These are phyloP conservation scores for Myotis davidii DNA, from an alignment of 2,113 vertebrate species.

Conservation along the genomic window DNA sequence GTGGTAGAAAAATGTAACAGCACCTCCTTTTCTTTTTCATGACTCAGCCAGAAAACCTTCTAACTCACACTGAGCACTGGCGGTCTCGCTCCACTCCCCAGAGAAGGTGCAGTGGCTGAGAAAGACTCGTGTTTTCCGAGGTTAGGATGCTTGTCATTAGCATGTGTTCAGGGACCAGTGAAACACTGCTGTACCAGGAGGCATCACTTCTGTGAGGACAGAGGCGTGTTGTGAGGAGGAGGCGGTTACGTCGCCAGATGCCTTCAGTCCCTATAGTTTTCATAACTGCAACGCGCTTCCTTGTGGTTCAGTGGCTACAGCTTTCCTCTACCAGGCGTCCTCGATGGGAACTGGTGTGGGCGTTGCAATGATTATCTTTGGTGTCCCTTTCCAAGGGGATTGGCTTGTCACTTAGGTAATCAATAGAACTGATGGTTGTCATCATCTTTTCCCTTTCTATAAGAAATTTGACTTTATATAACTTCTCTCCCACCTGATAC, in stretches of 20 bases:
- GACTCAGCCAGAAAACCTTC: background rate
- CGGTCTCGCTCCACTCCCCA: background rate
- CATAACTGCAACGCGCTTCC: background rate
- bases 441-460: background rate
- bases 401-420: background rate
- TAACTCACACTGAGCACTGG: background rate
- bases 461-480: background rate
- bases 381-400: background rate
- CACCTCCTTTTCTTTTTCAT: background rate
- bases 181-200: background rate
- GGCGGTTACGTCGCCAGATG: background rate
- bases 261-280: background rate
- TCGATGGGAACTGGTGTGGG: background rate
- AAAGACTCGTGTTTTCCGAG: background rate
- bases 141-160: background rate
- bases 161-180: background rate
- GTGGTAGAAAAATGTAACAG: background rate
- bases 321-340: background rate
- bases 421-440: background rate
- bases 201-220: background rate
- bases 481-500: background rate
- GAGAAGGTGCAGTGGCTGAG: background rate
- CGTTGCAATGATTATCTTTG: background rate
- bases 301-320: background rate
- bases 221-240: slow-evolving; percentile 5